phyloP scores from a whole-genome alignment of 2,113 vertebrate genomes.

The Xiphophorus hellerii region DNA sequence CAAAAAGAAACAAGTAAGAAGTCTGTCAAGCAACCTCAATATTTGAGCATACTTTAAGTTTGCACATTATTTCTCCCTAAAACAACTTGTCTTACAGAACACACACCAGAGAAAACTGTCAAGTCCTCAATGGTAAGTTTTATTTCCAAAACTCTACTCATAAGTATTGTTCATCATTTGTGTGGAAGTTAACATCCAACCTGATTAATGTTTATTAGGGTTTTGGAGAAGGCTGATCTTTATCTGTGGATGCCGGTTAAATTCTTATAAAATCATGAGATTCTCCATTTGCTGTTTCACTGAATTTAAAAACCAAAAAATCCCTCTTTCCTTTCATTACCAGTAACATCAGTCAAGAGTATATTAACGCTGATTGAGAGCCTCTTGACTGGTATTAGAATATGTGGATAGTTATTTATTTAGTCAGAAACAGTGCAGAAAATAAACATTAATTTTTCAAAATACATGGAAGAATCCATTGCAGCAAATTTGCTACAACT shows the following conservation, averaged over 20 bases:
- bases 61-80: not conserved
- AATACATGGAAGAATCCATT: not conserved
- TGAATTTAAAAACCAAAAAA: not conserved
- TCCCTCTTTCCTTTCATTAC: not conserved
- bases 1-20: constrained; percentile 1
- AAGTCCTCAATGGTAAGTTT: constrained; percentile 17
- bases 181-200: not conserved
- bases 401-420: not conserved
- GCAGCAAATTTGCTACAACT: not conserved
- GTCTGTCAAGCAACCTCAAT: not conserved
- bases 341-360: not conserved
- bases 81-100: constrained; percentile 6
- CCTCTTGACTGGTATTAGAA: not conserved
- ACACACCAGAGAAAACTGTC: not conserved
- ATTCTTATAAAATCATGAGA: too few relatives aligned
- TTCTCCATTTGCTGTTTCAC: too few relatives aligned
- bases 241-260: too few relatives aligned
- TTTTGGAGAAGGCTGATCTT: too few relatives aligned
- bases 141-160: not conserved
- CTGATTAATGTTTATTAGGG: too few relatives aligned
- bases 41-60: not conserved
- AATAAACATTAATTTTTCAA: not conserved
- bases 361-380: not conserved
- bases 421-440: not conserved
- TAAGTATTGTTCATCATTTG: not conserved